Evolutionary conservation across 2,797 vertebrate genomes (phyloP).

Genomic region (Cirrhinus molitorella): DNA sequence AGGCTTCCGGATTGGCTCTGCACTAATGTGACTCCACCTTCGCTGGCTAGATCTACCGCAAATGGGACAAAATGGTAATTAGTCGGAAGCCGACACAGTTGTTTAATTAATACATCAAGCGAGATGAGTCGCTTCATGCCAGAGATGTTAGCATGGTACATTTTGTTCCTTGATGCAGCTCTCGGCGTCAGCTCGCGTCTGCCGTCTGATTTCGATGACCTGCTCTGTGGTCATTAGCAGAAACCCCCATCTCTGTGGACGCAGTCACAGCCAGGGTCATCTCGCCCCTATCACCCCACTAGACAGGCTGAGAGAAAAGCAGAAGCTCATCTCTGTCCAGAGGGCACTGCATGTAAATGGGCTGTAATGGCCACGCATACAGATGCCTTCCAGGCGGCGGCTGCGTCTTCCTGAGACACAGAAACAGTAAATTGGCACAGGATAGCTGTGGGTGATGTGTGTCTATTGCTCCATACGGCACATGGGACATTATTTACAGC

Average conservation of each 20-base stretch:
- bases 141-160: conserved; percentile 1
- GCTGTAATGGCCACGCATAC: conserved; percentile 71
- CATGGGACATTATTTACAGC: conserved; percentile 50
- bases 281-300: conserved; percentile 32
- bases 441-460: conserved; percentile 65
- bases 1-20: conserved; percentile 28
- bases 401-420: conserved; percentile 53
- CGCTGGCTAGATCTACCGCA: conserved; percentile 19
- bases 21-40: conserved; percentile 18
- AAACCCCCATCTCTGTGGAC: conserved; percentile 51
- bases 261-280: conserved; percentile 54
- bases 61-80: conserved; percentile 51
- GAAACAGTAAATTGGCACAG: conserved; percentile 63
- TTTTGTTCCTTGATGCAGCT: conserved; percentile 27
- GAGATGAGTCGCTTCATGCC: conserved; percentile 29
- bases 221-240: conserved; percentile 56
- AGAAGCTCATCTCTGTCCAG: conserved; percentile 66
- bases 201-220: conserved; percentile 33
- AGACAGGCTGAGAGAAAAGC: conserved; percentile 31
- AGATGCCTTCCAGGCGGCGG: conserved; percentile 63
- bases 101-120: conserved; percentile 49
- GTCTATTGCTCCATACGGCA: conserved; percentile 32
- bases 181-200: not conserved
- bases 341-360: conserved; percentile 68
- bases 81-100: conserved; percentile 25